Conservation (phyloP, 2,888 invertebrate species). For the Ichneumoninae sp. region DNA sequence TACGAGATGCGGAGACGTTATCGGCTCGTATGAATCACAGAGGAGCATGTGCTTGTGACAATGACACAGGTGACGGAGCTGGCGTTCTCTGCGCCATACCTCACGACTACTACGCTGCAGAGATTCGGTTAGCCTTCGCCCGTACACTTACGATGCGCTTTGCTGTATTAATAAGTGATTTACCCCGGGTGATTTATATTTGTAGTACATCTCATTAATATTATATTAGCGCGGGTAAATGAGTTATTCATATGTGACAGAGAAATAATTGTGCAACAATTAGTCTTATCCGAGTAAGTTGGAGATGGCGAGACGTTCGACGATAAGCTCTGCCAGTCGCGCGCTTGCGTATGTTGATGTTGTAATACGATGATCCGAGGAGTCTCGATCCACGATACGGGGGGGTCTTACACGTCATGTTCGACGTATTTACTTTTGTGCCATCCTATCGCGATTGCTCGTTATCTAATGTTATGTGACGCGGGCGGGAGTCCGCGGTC, state of each 20-base stretch:
- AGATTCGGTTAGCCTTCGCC: conserved; percentile 88
- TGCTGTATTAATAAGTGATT: neutral
- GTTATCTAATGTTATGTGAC: conserved; percentile 45
- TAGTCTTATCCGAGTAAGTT: conserved; percentile 43
- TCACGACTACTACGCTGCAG: conserved; percentile 94
- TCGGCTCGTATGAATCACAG: conserved; percentile 99
- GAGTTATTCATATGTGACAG: neutral
- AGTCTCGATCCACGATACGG: conserved; percentile 24
- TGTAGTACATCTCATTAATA: conserved; percentile 37
- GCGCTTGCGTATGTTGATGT: conserved; percentile 3
- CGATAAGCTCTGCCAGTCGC: conserved; percentile 51
- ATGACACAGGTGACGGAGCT: conserved; percentile 99
- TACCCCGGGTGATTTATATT: neutral
- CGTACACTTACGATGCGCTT: neutral
- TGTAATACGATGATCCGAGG: conserved; percentile 27
- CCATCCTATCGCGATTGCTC: conserved; percentile 23
- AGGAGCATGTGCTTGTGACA: conserved; percentile 99
- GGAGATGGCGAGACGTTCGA: conserved; percentile 48
- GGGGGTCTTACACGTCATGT: conserved; percentile 57
- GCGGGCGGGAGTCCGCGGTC: neutral
- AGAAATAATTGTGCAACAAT: conserved; percentile 24
- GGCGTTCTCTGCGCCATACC: conserved; percentile 99
- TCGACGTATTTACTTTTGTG: conserved; percentile 50
- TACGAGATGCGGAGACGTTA: conserved; percentile 97
- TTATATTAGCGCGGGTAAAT: conserved; percentile 21